Percentiles rank a stretch among this genome's conserved stretches.
phyloP scores from a whole-genome alignment of 2,888 invertebrate genomes.

The Strigamia transsilvanica region DNA sequence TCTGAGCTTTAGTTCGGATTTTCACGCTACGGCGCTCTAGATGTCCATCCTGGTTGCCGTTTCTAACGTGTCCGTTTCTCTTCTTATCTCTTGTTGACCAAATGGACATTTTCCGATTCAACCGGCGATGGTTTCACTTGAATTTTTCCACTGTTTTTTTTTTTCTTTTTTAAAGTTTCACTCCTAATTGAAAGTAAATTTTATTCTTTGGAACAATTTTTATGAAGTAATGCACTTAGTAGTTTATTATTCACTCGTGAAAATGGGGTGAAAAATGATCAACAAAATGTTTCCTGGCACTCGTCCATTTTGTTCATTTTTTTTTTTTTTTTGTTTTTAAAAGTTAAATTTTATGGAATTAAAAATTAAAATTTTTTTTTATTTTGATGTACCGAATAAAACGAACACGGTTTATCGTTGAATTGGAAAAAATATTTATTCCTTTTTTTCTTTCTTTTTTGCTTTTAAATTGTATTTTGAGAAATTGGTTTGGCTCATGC shows the following conservation, averaged over 20 bases:
- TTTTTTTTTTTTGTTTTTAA: neutral
- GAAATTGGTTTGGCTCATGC: slow-evolving; percentile 17
- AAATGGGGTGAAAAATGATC: slow-evolving; percentile 44
- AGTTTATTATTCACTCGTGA: slow-evolving; percentile 42
- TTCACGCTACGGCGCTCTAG: slow-evolving; percentile 45
- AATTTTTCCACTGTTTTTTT: slow-evolving; percentile 12
- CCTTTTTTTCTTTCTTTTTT: neutral
- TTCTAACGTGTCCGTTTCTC: slow-evolving; percentile 1
- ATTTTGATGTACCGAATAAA: neutral
- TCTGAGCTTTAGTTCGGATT: slow-evolving; percentile 45
- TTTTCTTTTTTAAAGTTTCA: neutral
- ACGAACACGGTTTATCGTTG: neutral
- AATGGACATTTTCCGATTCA: slow-evolving; percentile 20
- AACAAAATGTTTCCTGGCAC: slow-evolving; percentile 38
- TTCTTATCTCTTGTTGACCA: slow-evolving; percentile 43
- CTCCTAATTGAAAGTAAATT: slow-evolving; percentile 11
- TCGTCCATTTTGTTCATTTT: neutral
- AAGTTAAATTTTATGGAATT: neutral
- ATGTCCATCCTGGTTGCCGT: slow-evolving; percentile 34
- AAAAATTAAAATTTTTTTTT: neutral
- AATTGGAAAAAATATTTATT: neutral
- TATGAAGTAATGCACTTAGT: slow-evolving; percentile 47
- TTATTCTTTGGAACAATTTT: slow-evolving; percentile 1
- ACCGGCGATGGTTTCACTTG: neutral
- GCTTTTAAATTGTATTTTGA: slow-evolving; percentile 5